phyloP scores from a whole-genome alignment of 2,888 invertebrate species.

The Netelia melanura region DNA sequence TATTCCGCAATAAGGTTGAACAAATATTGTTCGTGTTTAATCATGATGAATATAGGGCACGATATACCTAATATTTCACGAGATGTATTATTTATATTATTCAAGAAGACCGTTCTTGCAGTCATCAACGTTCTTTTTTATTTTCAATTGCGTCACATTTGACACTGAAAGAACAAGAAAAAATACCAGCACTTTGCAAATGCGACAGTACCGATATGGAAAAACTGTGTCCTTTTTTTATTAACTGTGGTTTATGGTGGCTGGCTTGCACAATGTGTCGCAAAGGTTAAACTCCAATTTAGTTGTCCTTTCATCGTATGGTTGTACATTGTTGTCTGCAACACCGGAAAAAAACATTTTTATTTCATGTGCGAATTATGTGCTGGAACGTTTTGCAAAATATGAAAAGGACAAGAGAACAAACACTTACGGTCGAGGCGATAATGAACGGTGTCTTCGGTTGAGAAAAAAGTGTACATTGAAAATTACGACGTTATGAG shows the following conservation, averaged over 20 bases:
- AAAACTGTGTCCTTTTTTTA: slow-evolving; percentile 10
- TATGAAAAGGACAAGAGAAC: slow-evolving; percentile 6
- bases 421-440: background rate
- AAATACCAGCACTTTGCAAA: background rate
- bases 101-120: slow-evolving; percentile 33
- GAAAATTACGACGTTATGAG: slow-evolving; percentile 16
- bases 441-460: slow-evolving; percentile 11
- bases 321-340: slow-evolving; percentile 1
- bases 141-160: background rate
- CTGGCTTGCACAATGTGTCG: slow-evolving; percentile 46
- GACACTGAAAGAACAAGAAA: background rate
- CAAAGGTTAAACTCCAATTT: slow-evolving; percentile 6
- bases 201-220: background rate
- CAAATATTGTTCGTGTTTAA: slow-evolving; percentile 10
- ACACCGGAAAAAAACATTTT: slow-evolving; percentile 2
- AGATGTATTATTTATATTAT: slow-evolving; percentile 30
- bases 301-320: slow-evolving; percentile 1
- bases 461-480: slow-evolving; percentile 43
- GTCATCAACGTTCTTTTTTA: background rate
- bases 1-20: slow-evolving; percentile 12
- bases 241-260: slow-evolving; percentile 43
- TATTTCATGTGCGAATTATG: background rate
- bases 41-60: background rate
- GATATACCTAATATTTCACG: background rate
- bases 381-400: background rate